phyloP scores from a whole-genome alignment of 2,797 vertebrate species.

The Botia kubotai region DNA sequence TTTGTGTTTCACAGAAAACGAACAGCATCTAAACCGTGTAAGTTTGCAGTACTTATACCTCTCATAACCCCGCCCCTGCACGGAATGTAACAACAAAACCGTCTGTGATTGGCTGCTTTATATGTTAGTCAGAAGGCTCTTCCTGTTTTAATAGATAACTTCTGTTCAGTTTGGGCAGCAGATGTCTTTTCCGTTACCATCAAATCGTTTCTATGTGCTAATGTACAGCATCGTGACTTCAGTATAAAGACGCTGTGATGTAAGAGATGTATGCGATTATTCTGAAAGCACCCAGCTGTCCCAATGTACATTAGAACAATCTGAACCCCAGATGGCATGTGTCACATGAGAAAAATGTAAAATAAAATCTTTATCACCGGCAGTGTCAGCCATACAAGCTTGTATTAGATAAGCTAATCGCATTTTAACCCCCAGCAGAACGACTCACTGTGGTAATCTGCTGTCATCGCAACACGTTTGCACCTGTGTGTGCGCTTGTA shows the following conservation, averaged over 20 bases:
- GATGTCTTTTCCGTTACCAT: too few relatives aligned
- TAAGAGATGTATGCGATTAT: slow-evolving; percentile 20
- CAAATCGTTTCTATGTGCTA: too few relatives aligned
- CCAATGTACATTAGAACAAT: slow-evolving; percentile 12
- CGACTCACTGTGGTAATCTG: slow-evolving; percentile 18
- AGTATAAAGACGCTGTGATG: slow-evolving; percentile 11
- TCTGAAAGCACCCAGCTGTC: slow-evolving; percentile 26
- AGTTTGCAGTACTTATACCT: too few relatives aligned
- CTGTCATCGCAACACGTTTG: slow-evolving; percentile 3
- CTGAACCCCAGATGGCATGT: background rate
- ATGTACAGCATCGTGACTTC: background rate
- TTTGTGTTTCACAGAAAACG: too few relatives aligned
- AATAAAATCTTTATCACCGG: slow-evolving; percentile 28
- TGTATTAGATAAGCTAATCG: slow-evolving; percentile 29
- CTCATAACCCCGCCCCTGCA: too few relatives aligned
- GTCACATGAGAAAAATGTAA: slow-evolving; percentile 9
- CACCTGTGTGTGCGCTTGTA: background rate
- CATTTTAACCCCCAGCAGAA: slow-evolving; percentile 20
- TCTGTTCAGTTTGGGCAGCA: too few relatives aligned
- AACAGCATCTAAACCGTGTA: too few relatives aligned
- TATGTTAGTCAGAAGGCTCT: too few relatives aligned
- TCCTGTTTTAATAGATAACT: too few relatives aligned
- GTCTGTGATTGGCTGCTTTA: too few relatives aligned
- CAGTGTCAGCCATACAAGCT: slow-evolving; percentile 4
- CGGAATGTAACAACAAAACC: too few relatives aligned